These are phyloP conservation scores for Ictalurus furcatus DNA, from an alignment of 2,113 vertebrate species.

Conservation along the genomic window DNA sequence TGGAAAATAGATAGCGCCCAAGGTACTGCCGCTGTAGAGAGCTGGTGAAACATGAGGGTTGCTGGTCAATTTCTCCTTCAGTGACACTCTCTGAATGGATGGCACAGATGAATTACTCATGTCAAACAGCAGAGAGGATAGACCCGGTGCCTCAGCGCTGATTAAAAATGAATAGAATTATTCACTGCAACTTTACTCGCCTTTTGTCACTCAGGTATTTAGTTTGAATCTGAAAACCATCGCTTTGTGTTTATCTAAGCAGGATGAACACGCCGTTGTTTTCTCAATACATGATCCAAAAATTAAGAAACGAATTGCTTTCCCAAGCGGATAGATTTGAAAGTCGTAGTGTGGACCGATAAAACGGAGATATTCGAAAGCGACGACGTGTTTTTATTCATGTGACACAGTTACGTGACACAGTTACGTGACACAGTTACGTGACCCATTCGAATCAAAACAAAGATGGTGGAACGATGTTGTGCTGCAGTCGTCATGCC, in stretches of 20 bases:
- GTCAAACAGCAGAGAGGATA: slow-evolving; percentile 51
- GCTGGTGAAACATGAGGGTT: slow-evolving; percentile 54
- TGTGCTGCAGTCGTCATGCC: no score
- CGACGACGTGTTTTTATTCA: no score
- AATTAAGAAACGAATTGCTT: no score
- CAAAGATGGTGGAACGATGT: no score
- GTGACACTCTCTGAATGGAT: slow-evolving; percentile 56
- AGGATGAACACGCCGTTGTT: not conserved
- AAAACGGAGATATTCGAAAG: no score
- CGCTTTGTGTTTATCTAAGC: not conserved
- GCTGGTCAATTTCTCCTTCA: slow-evolving; percentile 55
- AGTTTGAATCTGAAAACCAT: slow-evolving; percentile 31
- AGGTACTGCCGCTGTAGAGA: slow-evolving; percentile 49
- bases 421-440: no score
- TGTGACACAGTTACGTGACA: no score
- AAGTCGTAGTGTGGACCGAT: no score
- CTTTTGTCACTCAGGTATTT: slow-evolving; percentile 37
- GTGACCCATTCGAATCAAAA: no score
- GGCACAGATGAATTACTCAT: slow-evolving; percentile 56
- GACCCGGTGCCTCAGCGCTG: slow-evolving; percentile 44
- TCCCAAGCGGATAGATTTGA: no score
- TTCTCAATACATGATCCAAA: no score
- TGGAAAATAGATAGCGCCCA: slow-evolving; percentile 62
- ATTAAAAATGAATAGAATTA: slow-evolving; percentile 58
- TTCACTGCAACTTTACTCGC: slow-evolving; percentile 34